phyloP scores from a whole-genome alignment of 1,140 invertebrate genomes.

The Rhyzopertha dominica region DNA sequence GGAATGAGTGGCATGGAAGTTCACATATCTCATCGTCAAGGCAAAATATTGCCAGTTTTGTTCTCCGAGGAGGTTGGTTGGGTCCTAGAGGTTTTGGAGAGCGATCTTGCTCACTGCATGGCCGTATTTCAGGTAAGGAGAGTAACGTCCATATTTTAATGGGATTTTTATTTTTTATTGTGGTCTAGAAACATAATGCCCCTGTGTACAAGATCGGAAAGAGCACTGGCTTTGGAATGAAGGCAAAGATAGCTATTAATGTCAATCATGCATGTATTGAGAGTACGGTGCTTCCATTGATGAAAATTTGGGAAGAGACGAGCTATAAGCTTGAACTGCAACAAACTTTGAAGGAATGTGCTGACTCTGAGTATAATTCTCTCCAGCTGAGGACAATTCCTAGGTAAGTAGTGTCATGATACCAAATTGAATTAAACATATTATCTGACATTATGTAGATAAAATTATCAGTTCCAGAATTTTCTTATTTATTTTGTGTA shows the following conservation, averaged over 20 bases:
- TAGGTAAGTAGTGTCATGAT: no score
- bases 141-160: neutral
- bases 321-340: constrained; percentile 83
- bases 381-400: constrained; percentile 51
- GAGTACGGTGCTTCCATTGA: constrained; percentile 59
- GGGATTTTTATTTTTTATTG: constrained; percentile 12
- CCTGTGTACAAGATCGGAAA: constrained; percentile 70
- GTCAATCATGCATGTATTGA: constrained; percentile 60
- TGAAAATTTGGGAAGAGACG: constrained; percentile 91
- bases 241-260: constrained; percentile 58
- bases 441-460: no score
- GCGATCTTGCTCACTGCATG: constrained; percentile 52
- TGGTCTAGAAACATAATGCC: constrained; percentile 49
- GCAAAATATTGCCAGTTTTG: constrained; percentile 60
- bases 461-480: no score
- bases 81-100: constrained; percentile 75
- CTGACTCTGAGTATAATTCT: constrained; percentile 70
- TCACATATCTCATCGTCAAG: constrained; percentile 56
- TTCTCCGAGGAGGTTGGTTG: constrained; percentile 92
- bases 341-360: constrained; percentile 77
- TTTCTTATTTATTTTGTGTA: no score
- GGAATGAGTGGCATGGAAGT: constrained; percentile 77
- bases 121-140: constrained; percentile 33
- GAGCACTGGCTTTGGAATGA: constrained; percentile 60
- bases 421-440: no score